Conservation (phyloP, 2,797 vertebrate genomes). For the Danionella dracula region DNA sequence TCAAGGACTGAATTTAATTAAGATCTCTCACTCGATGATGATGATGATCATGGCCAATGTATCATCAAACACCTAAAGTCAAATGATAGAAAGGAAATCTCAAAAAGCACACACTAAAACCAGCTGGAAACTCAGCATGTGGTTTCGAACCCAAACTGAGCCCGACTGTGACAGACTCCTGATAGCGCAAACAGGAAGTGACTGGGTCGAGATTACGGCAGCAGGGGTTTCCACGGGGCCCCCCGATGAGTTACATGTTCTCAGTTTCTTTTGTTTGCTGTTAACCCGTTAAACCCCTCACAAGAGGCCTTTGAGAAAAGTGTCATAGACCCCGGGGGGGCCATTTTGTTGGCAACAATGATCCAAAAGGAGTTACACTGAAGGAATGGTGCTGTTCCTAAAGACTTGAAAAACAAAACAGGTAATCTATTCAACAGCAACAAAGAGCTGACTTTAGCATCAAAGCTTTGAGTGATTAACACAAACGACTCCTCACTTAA, state of each 20-base stretch:
- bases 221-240: conserved; percentile 65
- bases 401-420: conserved; percentile 24
- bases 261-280: conserved; percentile 70
- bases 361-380: conserved; percentile 74
- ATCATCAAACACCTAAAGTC: too few species aligned
- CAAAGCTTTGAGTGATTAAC: conserved; percentile 3
- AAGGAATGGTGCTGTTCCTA: conserved; percentile 54
- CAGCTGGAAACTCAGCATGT: conserved; percentile 12
- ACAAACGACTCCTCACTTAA: neutral
- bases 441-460: conserved; percentile 1
- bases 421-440: conserved; percentile 13
- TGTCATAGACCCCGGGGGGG: conserved; percentile 72
- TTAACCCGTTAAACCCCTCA: conserved; percentile 79
- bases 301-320: conserved; percentile 71
- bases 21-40: too few species aligned
- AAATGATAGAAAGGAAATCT: too few species aligned
- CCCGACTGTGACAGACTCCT: conserved; percentile 1
- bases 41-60: too few species aligned
- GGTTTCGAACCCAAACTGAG: neutral
- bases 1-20: too few species aligned
- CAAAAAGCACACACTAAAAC: neutral
- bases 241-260: conserved; percentile 74
- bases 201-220: conserved; percentile 62
- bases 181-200: conserved; percentile 59
- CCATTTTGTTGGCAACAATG: conserved; percentile 73